Evolutionary conservation across 2,797 vertebrate species (phyloP).

Genomic region (Syndactyla subalaris): DNA sequence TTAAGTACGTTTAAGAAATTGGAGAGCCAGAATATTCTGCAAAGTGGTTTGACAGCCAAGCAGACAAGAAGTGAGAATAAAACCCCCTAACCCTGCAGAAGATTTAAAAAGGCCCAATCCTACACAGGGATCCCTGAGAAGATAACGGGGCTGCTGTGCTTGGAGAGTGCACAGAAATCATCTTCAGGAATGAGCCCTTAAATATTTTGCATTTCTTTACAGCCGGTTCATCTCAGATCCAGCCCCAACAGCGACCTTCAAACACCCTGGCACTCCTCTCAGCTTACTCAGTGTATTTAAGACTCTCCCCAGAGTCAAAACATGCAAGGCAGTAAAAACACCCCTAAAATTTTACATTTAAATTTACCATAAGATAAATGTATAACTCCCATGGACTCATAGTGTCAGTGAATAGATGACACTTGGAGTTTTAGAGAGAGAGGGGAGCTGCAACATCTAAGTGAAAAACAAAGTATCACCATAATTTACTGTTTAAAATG

Average conservation of each 20-base stretch:
- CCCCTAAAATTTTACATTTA: background rate
- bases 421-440: background rate
- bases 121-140: background rate
- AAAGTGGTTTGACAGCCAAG: conserved; percentile 11
- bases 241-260: background rate
- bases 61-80: background rate
- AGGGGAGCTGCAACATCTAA: background rate
- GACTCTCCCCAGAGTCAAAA: background rate
- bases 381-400: accelerated
- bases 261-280: background rate
- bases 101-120: background rate
- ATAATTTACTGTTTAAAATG: background rate
- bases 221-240: background rate
- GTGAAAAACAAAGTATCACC: background rate
- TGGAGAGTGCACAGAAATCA: background rate
- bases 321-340: background rate
- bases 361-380: background rate
- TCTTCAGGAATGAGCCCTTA: background rate
- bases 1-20: conserved; percentile 29
- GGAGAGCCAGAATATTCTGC: conserved; percentile 36
- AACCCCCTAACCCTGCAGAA: background rate
- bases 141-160: background rate
- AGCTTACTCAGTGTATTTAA: background rate
- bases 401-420: background rate
- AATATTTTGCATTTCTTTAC: conserved; percentile 1